Percentiles rank a stretch among this genome's conserved stretches.
These are phyloP conservation scores for Lonchura striata DNA, from an alignment of 2,113 vertebrate genomes.

Conservation along the genomic window DNA sequence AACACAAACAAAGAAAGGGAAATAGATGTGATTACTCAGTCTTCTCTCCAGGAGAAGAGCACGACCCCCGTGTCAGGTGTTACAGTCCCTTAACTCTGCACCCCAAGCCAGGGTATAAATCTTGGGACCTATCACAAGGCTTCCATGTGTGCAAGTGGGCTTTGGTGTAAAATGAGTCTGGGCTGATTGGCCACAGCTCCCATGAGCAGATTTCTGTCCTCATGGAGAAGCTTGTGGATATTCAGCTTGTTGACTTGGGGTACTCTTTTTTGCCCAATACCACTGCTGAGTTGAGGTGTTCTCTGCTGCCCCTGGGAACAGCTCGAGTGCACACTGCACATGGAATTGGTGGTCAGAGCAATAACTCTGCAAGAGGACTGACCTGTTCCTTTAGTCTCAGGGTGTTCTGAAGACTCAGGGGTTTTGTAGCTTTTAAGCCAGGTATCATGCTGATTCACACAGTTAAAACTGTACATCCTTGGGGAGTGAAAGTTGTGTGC, in stretches of 20 bases:
- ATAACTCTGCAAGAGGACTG: not conserved
- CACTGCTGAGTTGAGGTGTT: not conserved
- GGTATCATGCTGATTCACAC: accelerated
- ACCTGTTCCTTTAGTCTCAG: not conserved
- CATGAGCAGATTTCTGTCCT: not conserved
- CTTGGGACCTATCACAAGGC: not conserved
- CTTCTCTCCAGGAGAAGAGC: not conserved
- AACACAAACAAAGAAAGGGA: not conserved
- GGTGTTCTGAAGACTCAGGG: not conserved
- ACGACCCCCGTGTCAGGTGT: accelerated
- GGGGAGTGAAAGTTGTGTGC: not conserved
- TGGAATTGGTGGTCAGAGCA: not conserved
- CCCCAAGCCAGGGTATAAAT: accelerated
- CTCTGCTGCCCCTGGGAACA: not conserved
- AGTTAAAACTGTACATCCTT: not conserved
- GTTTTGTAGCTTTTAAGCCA: not conserved
- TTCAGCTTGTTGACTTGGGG: not conserved
- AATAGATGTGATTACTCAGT: not conserved
- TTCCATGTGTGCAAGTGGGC: accelerated
- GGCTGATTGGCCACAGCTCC: not conserved
- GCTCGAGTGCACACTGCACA: accelerated
- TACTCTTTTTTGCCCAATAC: not conserved
- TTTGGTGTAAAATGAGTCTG: not conserved
- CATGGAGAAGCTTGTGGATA: not conserved
- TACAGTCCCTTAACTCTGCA: not conserved